These are phyloP conservation scores for Megaceryle alcyon DNA, from an alignment of 2,797 vertebrate genomes.

Conservation along the genomic window DNA sequence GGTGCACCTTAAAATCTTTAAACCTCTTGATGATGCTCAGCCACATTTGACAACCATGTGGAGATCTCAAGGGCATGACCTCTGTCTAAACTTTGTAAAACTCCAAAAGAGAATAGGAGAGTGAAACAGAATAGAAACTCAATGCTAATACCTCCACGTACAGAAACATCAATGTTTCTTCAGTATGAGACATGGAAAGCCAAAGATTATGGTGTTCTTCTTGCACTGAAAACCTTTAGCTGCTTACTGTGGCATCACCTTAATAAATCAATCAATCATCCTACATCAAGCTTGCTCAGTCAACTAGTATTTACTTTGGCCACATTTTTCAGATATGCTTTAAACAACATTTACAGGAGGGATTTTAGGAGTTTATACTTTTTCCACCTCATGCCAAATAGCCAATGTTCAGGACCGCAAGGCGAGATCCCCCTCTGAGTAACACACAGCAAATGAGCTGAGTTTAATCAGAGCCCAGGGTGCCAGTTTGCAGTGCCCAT, in stretches of 20 bases:
- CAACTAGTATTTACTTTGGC: not conserved
- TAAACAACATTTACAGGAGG: not conserved
- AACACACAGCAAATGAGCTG: not conserved
- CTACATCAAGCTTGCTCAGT: not conserved
- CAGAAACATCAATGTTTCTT: not conserved
- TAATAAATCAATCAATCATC: too few relatives aligned
- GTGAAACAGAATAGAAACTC: not conserved
- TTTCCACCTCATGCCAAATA: not conserved
- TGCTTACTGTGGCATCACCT: not conserved
- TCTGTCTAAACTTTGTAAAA: not conserved
- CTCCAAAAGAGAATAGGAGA: not conserved
- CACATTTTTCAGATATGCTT: not conserved
- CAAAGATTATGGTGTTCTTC: not conserved
- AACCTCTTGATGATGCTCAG: rapidly evolving
- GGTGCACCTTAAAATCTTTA: not conserved
- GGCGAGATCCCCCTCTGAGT: not conserved
- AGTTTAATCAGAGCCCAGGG: not conserved
- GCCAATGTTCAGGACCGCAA: not conserved
- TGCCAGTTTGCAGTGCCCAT: rapidly evolving
- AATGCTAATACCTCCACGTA: not conserved
- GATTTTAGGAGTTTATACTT: not conserved
- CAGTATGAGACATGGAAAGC: not conserved
- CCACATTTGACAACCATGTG: not conserved
- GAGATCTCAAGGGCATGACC: not conserved
- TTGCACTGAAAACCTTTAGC: not conserved